Evolutionary conservation across 2,888 invertebrate genomes (phyloP), one percentile per base, ranked within the genome.

Genomic region (Thera britannica): DNA sequence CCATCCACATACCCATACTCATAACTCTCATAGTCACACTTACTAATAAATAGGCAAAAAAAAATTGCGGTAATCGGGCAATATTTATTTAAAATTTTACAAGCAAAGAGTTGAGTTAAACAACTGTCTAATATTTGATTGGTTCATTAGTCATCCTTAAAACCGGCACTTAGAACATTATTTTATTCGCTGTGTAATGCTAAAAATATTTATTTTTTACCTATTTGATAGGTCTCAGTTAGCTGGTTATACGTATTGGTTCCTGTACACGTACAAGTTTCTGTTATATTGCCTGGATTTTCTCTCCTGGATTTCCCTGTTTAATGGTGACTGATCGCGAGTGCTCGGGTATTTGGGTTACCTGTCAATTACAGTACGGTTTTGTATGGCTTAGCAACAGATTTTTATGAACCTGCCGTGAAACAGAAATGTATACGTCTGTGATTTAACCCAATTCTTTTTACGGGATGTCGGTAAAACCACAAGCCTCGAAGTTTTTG

Each of bases 251-350:
- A 54, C 34, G 1, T 9, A 54, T 35, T 8, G 8, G 77, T 78
- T 76, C 23, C 77, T 80, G 78, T 77, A 78, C 81, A 79, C 78
- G 77, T 71, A 65, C 73, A 71, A 75, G 77, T 75, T 78, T 78
- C 77, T 77, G 78, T 78, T 82, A 74, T 78, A 78, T 80, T 78
- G 77, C 79, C 79, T 73, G 72, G 62, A 70, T 69, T 73, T 63
- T 62, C 65, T 70, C 56, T 68, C 34, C 55, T 66, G 62, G 41
- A 58, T 59, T 56, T 9, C 9, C 44, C 44, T 58, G 48, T 56
- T 67, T 65, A 62, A 11, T 59, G 67, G 68, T 68, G 67, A 72
- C 66, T 70, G 61, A 64, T 55, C 49, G 61, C 65, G 49, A 49
- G 35, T 46, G 23, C 36, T 48, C 60, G n/a, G 48, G 36, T 46